These are phyloP conservation scores for Axis porcinus DNA, from an alignment of 2,113 vertebrate genomes.

Conservation along the genomic window DNA sequence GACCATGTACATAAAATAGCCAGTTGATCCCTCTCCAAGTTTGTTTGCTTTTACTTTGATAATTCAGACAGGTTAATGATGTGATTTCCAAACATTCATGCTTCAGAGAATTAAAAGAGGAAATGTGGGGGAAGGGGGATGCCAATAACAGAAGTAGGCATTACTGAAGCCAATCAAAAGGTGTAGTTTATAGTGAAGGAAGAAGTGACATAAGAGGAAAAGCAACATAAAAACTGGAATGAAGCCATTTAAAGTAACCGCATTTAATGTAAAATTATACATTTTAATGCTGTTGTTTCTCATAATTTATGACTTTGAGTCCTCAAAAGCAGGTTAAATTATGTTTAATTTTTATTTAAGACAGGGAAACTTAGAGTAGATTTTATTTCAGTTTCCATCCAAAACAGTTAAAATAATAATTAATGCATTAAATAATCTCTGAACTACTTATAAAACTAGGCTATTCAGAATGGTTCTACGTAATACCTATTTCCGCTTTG, in stretches of 20 bases:
- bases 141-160: neutral
- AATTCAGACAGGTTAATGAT: neutral
- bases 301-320: neutral
- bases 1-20: neutral
- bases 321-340: slow-evolving; percentile 28
- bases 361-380: neutral
- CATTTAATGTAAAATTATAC: neutral
- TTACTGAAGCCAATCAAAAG: neutral
- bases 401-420: slow-evolving; percentile 27
- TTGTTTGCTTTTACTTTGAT: slow-evolving; percentile 27
- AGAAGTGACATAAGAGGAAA: neutral
- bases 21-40: neutral
- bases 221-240: neutral
- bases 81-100: slow-evolving; percentile 20
- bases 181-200: neutral
- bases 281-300: slow-evolving; percentile 9
- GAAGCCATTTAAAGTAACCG: neutral
- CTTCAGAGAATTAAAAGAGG: neutral
- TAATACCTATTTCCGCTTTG: neutral
- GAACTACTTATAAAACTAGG: neutral
- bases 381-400: neutral
- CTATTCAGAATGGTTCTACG: neutral
- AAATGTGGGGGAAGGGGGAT: neutral
- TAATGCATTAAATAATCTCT: slow-evolving; percentile 24
- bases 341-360: slow-evolving; percentile 17